Percentiles rank a stretch among this genome's conserved stretches.
These are phyloP conservation scores for Acyrthosiphon pisum DNA, from an alignment of 1,140 invertebrate species.

Conservation along the genomic window DNA sequence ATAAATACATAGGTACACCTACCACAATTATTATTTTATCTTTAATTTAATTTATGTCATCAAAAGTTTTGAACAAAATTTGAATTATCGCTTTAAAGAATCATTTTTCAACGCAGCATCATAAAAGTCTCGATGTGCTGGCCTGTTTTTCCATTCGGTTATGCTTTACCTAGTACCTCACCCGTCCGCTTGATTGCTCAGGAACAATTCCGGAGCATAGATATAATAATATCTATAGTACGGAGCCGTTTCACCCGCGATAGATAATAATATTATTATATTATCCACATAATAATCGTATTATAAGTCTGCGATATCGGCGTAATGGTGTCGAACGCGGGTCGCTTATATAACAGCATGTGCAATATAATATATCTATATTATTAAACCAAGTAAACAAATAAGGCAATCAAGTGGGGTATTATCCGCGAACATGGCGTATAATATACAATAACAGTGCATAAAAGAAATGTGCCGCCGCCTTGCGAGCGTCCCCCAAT, in stretches of 20 bases:
- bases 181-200: background rate
- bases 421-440: background rate
- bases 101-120: background rate
- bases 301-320: background rate
- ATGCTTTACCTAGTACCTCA: background rate
- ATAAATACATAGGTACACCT: background rate
- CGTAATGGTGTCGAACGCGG: background rate
- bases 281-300: conserved; percentile 1
- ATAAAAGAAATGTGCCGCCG: background rate
- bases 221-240: no score
- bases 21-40: background rate
- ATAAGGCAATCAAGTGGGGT: conserved; percentile 13
- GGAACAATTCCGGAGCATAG: background rate
- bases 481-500: background rate
- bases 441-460: background rate
- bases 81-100: background rate
- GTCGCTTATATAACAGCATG: background rate
- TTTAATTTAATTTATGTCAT: background rate
- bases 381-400: conserved; percentile 14
- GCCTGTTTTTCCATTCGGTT: background rate
- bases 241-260: background rate
- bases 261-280: conserved; percentile 7
- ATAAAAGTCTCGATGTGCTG: background rate
- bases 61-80: background rate
- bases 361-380: background rate